phyloP scores from a whole-genome alignment of 37 sponge, comb jelly and placozoan genomes.

The Theonella swinhoei region DNA sequence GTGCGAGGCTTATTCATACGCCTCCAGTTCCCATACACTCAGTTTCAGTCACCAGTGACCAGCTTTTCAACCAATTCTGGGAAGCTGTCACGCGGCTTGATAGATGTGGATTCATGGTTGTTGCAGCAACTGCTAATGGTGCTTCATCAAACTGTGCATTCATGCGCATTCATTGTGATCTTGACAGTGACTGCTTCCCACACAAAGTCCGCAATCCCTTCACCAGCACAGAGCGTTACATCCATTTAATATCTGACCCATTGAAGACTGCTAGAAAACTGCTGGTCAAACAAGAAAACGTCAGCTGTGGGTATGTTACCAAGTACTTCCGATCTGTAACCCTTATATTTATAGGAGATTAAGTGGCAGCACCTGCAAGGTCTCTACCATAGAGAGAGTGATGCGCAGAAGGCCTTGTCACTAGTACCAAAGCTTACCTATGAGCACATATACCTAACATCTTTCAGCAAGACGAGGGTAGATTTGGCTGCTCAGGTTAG shows the following conservation, averaged over 20 bases:
- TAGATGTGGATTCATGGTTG: conserved; percentile 2
- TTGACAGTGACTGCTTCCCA: background rate
- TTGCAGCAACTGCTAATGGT: conserved; percentile 34
- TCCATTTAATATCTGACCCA: conserved; percentile 35
- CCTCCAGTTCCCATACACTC: conserved; percentile 46
- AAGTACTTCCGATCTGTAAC: background rate
- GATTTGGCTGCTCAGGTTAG: too few species aligned
- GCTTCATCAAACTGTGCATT: conserved; percentile 44
- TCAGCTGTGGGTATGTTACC: conserved; percentile 20
- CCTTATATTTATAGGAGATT: background rate
- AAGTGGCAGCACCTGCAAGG: conserved; percentile 16
- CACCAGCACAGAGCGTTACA: background rate
- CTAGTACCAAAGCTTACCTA: conserved; percentile 16
- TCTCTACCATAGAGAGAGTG: conserved; percentile 15
- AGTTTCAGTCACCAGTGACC: conserved; percentile 38
- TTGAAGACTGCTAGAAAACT: conserved; percentile 49
- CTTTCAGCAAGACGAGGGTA: too few species aligned
- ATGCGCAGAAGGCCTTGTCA: background rate
- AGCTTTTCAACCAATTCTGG: conserved; percentile 42
- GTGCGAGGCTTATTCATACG: conserved; percentile 39
- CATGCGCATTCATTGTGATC: too few species aligned
- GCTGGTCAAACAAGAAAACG: background rate
- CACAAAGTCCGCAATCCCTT: conserved; percentile 21
- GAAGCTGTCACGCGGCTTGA: conserved; percentile 27
- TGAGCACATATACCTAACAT: conserved; percentile 6